phyloP scores from a whole-genome alignment of 2,797 vertebrate genomes.

The Cygnus olor region DNA sequence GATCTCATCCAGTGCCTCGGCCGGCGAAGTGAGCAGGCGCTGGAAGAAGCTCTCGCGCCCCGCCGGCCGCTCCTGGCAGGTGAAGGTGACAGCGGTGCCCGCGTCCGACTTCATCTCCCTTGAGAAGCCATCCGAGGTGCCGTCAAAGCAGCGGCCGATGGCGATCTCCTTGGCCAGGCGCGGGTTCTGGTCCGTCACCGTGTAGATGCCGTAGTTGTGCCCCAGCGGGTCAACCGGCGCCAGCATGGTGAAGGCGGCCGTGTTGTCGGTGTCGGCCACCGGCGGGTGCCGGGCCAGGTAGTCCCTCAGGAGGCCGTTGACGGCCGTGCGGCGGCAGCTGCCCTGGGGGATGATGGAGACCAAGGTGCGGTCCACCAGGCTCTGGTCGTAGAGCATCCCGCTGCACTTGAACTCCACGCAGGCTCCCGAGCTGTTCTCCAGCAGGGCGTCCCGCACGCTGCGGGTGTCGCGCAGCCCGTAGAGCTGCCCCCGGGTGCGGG shows the following conservation, averaged over 20 bases:
- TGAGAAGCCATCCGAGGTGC: constrained; percentile 95
- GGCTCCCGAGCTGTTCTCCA: constrained; percentile 84
- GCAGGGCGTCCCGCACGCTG: constrained; percentile 87
- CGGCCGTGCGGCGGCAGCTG: constrained; percentile 84
- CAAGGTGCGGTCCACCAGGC: constrained; percentile 86
- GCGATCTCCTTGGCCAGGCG: constrained; percentile 96
- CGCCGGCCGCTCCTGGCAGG: constrained; percentile 86
- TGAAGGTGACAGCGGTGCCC: constrained; percentile 90
- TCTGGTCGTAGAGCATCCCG: constrained; percentile 96
- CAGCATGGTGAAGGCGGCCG: constrained; percentile 88
- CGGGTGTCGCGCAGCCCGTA: constrained; percentile 94
- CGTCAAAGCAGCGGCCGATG: constrained; percentile 96
- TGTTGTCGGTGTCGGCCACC: constrained; percentile 81
- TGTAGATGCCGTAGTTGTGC: constrained; percentile 99
- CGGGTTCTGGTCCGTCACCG: constrained; percentile 96
- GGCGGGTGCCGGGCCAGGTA: constrained; percentile 93
- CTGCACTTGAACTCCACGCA: constrained; percentile 98
- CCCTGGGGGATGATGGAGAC: constrained; percentile 90
- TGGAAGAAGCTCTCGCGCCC: constrained; percentile 92
- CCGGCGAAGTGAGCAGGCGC: constrained; percentile 89
- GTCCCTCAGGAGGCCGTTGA: constrained; percentile 89
- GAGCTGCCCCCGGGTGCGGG: constrained; percentile 85
- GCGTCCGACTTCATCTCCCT: constrained; percentile 90
- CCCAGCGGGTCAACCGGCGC: constrained; percentile 93
- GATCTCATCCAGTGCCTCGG: constrained; percentile 87